Conservation (phyloP, 2,113 vertebrate species). For the Campylomormyrus tamandua region DNA sequence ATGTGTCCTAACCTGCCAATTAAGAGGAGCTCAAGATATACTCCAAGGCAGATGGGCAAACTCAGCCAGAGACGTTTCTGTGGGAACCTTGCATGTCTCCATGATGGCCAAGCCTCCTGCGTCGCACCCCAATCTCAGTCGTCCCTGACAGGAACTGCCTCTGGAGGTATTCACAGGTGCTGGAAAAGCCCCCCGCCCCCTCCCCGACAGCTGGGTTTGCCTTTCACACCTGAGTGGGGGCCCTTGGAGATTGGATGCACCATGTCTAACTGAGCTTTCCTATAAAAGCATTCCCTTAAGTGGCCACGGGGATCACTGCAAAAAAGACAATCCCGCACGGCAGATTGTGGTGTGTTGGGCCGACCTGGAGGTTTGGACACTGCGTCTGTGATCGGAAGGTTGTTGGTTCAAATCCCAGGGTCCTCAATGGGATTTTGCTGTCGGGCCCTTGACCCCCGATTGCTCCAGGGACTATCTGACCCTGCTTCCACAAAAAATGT, state of each 20-base stretch:
- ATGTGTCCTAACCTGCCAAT: background rate
- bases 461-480: background rate
- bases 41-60: background rate
- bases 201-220: background rate
- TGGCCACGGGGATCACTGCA: background rate
- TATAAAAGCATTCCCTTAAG: background rate
- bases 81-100: slow-evolving; percentile 39
- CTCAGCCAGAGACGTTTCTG: background rate
- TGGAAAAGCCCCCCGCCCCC: background rate
- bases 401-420: background rate
- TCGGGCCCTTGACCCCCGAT: background rate
- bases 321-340: slow-evolving; percentile 22
- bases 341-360: background rate
- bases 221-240: background rate
- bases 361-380: background rate
- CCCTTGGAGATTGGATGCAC: background rate
- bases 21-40: background rate
- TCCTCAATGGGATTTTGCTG: background rate
- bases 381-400: background rate
- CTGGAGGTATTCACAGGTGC: slow-evolving; percentile 14
- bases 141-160: background rate
- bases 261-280: background rate
- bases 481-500: background rate
- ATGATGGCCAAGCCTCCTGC: slow-evolving; percentile 48
- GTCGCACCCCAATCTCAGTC: slow-evolving; percentile 17